Percentiles rank a stretch among this genome's conserved stretches.
Conservation (phyloP, 2,888 invertebrate species). For the Chloromyia formosa region DNA sequence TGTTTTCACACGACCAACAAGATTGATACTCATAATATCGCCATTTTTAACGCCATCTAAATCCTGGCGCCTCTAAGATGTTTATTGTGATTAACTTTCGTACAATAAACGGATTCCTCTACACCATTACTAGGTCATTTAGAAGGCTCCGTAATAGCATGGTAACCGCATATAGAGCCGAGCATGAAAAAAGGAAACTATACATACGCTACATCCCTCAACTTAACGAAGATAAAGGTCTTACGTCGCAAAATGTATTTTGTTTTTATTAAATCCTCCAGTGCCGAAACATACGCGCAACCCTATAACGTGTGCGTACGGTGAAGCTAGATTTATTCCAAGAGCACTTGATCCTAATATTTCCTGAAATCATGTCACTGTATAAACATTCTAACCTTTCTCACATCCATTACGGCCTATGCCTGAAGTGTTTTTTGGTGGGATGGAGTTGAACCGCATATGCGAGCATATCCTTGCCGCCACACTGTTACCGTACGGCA, state of each 20-base stretch:
- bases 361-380: slow-evolving; percentile 48
- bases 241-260: slow-evolving; percentile 42
- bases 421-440: slow-evolving; percentile 32
- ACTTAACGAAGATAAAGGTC: slow-evolving; percentile 43
- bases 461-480: not conserved
- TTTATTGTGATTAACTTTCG: slow-evolving; percentile 39
- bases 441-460: not conserved
- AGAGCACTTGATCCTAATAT: slow-evolving; percentile 46
- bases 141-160: slow-evolving; percentile 25
- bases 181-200: slow-evolving; percentile 1
- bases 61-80: slow-evolving; percentile 21
- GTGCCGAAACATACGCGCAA: not conserved
- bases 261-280: slow-evolving; percentile 41
- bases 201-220: slow-evolving; percentile 31
- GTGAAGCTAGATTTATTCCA: slow-evolving; percentile 37
- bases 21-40: not conserved
- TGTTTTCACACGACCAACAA: not conserved
- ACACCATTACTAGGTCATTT: slow-evolving; percentile 43
- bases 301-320: not conserved
- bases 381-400: slow-evolving; percentile 48
- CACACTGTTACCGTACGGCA: not conserved
- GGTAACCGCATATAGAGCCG: slow-evolving; percentile 16
- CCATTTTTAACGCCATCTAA: slow-evolving; percentile 28
- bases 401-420: slow-evolving; percentile 36
- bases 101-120: slow-evolving; percentile 40